Evolutionary conservation across 1,140 invertebrate species (phyloP).

Genomic region (Papilio polytes): DNA sequence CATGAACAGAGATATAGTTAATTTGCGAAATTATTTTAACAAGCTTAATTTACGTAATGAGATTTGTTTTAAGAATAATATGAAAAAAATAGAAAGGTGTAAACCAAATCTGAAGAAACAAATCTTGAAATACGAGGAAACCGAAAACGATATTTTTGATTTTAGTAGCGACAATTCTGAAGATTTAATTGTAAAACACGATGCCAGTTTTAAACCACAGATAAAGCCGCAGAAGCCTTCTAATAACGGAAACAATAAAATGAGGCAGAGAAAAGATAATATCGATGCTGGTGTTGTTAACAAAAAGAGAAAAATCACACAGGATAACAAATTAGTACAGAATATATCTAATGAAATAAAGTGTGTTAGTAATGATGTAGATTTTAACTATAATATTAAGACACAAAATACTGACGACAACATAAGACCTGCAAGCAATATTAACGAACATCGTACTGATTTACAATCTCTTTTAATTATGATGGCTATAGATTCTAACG

Average conservation of each 20-base stretch:
- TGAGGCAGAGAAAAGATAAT: slow-evolving; percentile 22
- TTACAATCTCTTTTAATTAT: slow-evolving; percentile 68
- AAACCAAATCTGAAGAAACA: slow-evolving; percentile 23
- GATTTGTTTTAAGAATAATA: slow-evolving; percentile 49
- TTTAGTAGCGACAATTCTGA: slow-evolving; percentile 44
- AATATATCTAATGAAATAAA: background rate
- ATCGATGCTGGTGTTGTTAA: background rate
- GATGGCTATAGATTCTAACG: slow-evolving; percentile 63
- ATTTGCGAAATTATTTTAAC: slow-evolving; percentile 55
- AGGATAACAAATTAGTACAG: slow-evolving; percentile 22
- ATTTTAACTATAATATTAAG: slow-evolving; percentile 30
- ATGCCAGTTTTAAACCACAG: slow-evolving; percentile 57
- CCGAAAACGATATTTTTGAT: slow-evolving; percentile 12
- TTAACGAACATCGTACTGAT: slow-evolving; percentile 51
- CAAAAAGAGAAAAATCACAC: slow-evolving; percentile 23
- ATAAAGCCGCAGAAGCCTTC: slow-evolving; percentile 39
- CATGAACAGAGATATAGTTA: slow-evolving; percentile 59
- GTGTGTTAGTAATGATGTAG: slow-evolving; percentile 1
- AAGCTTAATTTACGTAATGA: slow-evolving; percentile 61
- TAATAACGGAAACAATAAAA: slow-evolving; percentile 10
- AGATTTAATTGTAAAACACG: slow-evolving; percentile 58
- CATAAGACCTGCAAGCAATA: slow-evolving; percentile 10
- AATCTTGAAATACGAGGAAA: slow-evolving; percentile 14
- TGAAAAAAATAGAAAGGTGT: slow-evolving; percentile 44
- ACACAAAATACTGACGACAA: background rate